Percentiles rank a stretch among this genome's conserved stretches.
Evolutionary conservation across 2,888 invertebrate species (phyloP).

Genomic region (Zygothrica quintamaculata): DNA sequence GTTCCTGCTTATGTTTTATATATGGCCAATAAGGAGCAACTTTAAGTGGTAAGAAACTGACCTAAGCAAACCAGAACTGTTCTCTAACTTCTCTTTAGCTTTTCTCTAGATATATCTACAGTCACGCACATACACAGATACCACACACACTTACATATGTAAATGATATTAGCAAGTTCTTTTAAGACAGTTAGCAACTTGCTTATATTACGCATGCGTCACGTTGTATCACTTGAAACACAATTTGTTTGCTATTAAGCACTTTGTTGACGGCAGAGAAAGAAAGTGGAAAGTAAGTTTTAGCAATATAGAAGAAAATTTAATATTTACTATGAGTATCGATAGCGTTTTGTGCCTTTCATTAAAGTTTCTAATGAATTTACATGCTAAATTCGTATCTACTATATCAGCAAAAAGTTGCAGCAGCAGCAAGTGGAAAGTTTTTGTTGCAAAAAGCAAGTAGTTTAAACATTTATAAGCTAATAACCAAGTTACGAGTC

Average conservation of each 20-base stretch:
- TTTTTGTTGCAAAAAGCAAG: constrained; percentile 48
- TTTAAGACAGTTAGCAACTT: not conserved
- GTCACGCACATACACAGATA: not conserved
- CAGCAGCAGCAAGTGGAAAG: constrained; percentile 24
- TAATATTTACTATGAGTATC: no score
- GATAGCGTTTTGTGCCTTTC: constrained; percentile 12
- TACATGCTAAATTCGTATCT: constrained; percentile 37
- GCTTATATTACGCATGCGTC: constrained; percentile 29
- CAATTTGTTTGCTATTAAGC: constrained; percentile 25
- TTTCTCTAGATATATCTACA: no score
- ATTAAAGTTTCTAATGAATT: constrained; percentile 60
- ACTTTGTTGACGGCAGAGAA: not conserved
- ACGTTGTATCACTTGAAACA: constrained; percentile 19
- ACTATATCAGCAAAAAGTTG: constrained; percentile 35
- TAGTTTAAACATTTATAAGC: constrained; percentile 68
- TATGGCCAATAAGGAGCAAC: no score
- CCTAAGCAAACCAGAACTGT: no score
- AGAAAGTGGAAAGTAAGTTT: constrained; percentile 16
- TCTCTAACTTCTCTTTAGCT: no score
- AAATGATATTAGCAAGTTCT: constrained; percentile 5
- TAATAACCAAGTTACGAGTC: not conserved
- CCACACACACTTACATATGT: not conserved
- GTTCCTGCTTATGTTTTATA: no score
- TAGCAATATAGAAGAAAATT: no score
- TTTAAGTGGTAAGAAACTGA: no score